phyloP scores from a whole-genome alignment of 2,888 invertebrate species.

The Chrysodeixis includens region DNA sequence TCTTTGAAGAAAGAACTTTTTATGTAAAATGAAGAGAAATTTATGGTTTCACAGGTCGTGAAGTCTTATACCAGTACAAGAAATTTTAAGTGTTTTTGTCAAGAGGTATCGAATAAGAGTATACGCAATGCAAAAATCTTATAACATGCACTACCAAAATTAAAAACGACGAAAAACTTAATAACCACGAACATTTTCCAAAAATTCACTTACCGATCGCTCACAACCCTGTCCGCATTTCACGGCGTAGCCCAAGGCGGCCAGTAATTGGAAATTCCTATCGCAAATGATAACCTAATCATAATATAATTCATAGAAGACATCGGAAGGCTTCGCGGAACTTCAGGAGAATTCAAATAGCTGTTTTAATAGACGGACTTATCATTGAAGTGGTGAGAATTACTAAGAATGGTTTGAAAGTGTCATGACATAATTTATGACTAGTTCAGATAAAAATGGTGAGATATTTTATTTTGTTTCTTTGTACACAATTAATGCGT shows the following conservation, averaged over 20 bases:
- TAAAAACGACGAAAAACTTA: no score
- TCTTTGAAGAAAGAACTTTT: not conserved
- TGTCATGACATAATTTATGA: not conserved
- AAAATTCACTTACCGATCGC: no score
- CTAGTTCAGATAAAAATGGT: not conserved
- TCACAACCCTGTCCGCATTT: conserved; percentile 19
- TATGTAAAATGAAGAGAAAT: no score
- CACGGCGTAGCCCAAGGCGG: not conserved
- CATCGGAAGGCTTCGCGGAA: not conserved
- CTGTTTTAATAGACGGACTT: conserved; percentile 35
- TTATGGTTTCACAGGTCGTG: no score
- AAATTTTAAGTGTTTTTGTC: no score
- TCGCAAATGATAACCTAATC: conserved; percentile 8
- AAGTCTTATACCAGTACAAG: no score
- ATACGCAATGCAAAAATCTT: no score
- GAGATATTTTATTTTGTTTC: no score
- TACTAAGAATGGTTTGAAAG: no score
- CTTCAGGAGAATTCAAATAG: conserved; percentile 30
- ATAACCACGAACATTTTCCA: conserved; percentile 7
- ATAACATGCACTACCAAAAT: no score
- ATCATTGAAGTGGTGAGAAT: conserved; percentile 9
- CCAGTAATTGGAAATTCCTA: conserved; percentile 39
- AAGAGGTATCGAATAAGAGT: no score
- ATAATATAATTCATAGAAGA: not conserved
- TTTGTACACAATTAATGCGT: no score